phyloP scores from a whole-genome alignment of 2,888 invertebrate species.

The Hypomecis atomaria region DNA sequence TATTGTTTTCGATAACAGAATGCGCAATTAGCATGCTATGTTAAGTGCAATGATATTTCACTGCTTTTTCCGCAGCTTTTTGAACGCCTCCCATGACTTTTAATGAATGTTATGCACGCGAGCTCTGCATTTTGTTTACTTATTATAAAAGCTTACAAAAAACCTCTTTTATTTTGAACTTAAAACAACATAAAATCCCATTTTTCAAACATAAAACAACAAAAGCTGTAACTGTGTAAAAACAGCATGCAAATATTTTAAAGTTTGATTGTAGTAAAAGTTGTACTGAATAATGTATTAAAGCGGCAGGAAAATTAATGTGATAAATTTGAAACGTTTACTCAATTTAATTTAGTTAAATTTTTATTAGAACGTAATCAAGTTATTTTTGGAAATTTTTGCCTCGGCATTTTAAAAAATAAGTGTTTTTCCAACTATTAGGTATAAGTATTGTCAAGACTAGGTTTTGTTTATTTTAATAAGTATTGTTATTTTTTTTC shows the following conservation, averaged over 20 bases:
- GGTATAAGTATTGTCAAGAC: too few relatives aligned
- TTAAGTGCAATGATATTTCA: constrained; percentile 36
- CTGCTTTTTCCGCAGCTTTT: constrained; percentile 27
- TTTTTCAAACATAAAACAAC: not conserved
- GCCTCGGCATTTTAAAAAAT: too few relatives aligned
- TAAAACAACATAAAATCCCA: constrained; percentile 2
- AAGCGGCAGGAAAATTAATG: too few relatives aligned
- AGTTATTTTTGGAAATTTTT: too few relatives aligned
- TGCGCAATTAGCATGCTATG: constrained; percentile 55
- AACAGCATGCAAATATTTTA: not conserved
- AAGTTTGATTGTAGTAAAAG: too few relatives aligned
- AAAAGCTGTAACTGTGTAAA: not conserved
- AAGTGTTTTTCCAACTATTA: too few relatives aligned
- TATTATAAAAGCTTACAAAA: constrained; percentile 22
- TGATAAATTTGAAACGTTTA: too few relatives aligned
- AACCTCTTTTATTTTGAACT: constrained; percentile 13
- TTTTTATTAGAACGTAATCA: too few relatives aligned
- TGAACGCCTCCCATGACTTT: constrained; percentile 18
- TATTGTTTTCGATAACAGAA: constrained; percentile 58
- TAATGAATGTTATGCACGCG: constrained; percentile 37
- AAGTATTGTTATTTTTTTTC: too few relatives aligned
- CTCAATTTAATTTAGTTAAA: too few relatives aligned
- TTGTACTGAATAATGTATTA: too few relatives aligned
- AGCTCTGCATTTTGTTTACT: constrained; percentile 31
- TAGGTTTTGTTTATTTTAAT: too few relatives aligned